Evolutionary conservation across 2,113 vertebrate genomes (phyloP), one percentile per base, ranked within the genome.

Genomic region (Myotis lucifugus): DNA sequence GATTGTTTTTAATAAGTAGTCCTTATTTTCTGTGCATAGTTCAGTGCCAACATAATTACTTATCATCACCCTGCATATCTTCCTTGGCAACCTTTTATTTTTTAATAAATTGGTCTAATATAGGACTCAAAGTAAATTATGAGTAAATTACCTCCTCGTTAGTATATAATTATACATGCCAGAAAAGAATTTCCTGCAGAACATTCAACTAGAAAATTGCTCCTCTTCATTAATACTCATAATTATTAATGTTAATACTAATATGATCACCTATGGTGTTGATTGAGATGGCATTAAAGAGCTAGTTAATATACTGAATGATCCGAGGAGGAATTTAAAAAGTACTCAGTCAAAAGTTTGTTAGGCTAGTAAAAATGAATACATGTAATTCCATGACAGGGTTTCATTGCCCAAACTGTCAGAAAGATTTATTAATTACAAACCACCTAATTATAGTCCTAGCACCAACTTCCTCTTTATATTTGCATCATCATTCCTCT

Each of bases 31-130:
- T 76, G 1, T 40, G n/a, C 19, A 27, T 69, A 91, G 27, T 95
- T 94, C 27, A 74, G 52, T 54, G 59, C 18, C 64, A 70, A 52
- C 19, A 13, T 83, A 40, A 83, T 77, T 70, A 79, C 18, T 85
- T 70, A 54, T 25, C 37, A 83, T 46, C 25, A 42, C 23, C 34
- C 18, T 78, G 27, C 13, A 27, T 52, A 74, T 76, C 25, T 95
- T 93, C 54, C 84, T 93, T 84, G 37, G 56, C 81, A 93, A 66
- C 3, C 42, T 42, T 86, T 84, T 79, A 46, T 32, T 25, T 76
- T 95, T 91, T 91, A 94, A 81, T 72, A 95, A 96, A 88, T 83
- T 59, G 34, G 46, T 85, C 94, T 93, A 87, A 77, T 89, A 86
- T 93, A 54, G 29, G 3, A 56, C 74, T 81, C 21, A 29, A 79